These are phyloP conservation scores for Spodoptera litura DNA, from an alignment of 1,140 invertebrate species.

Conservation along the genomic window DNA sequence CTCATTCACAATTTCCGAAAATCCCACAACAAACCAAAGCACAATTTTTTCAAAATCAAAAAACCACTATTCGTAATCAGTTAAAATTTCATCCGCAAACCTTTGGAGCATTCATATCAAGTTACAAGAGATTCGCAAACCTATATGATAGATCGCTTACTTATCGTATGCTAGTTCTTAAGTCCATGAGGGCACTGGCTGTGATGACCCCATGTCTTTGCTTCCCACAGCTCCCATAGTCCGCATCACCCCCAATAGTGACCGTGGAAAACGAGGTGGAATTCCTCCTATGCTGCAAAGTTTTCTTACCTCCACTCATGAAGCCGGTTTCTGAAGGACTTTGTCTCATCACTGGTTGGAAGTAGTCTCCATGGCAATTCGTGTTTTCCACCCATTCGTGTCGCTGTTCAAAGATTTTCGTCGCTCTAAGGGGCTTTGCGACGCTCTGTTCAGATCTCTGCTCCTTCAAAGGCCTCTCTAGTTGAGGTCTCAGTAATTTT, in stretches of 20 bases:
- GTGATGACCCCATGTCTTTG: slow-evolving; percentile 81
- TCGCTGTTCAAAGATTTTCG: slow-evolving; percentile 64
- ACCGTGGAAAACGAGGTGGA: slow-evolving; percentile 78
- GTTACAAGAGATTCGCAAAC: slow-evolving; percentile 32
- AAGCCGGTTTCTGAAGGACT: slow-evolving; percentile 61
- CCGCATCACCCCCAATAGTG: slow-evolving; percentile 71
- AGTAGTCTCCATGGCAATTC: slow-evolving; percentile 72
- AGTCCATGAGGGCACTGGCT: slow-evolving; percentile 81
- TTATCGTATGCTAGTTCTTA: slow-evolving; percentile 81
- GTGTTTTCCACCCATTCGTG: slow-evolving; percentile 66
- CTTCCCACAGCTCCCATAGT: slow-evolving; percentile 55
- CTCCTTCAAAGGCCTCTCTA: slow-evolving; percentile 69
- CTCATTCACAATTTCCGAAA: too few species aligned
- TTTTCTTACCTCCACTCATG: slow-evolving; percentile 65
- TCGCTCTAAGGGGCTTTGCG: slow-evolving; percentile 68
- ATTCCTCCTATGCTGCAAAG: slow-evolving; percentile 71
- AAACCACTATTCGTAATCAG: too few species aligned
- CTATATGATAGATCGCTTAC: slow-evolving; percentile 18
- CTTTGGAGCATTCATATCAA: too few species aligned
- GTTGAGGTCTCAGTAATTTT: slow-evolving; percentile 54
- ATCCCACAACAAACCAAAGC: too few species aligned
- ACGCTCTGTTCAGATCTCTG: slow-evolving; percentile 70
- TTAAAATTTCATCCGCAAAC: too few species aligned
- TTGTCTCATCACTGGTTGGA: slow-evolving; percentile 63
- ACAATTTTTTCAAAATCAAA: too few species aligned